A percentile compares a stretch with the other conserved stretches of the same genome.
These are phyloP conservation scores for Amphiprion percula DNA, from an alignment of 2,113 vertebrate species.

Conservation along the genomic window DNA sequence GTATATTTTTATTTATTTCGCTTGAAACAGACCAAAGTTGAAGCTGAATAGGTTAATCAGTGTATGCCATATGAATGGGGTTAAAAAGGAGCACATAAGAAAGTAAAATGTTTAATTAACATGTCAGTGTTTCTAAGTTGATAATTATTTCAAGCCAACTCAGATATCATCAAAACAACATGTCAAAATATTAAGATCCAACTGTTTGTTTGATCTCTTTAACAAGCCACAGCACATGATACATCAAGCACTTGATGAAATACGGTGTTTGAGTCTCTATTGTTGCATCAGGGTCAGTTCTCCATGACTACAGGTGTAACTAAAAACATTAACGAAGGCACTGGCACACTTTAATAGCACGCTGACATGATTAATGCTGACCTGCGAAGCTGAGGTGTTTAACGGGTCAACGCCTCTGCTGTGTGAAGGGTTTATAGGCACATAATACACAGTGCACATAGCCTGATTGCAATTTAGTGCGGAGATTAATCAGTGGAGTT, in stretches of 20 bases:
- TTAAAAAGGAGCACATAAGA: too few species aligned
- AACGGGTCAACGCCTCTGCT: constrained; percentile 2
- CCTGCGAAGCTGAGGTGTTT: not conserved
- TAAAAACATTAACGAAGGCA: constrained; percentile 4
- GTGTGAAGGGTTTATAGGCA: not conserved
- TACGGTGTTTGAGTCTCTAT: too few species aligned
- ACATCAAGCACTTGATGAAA: too few species aligned
- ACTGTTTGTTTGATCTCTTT: too few species aligned
- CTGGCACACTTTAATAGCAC: not conserved
- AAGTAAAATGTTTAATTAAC: too few species aligned
- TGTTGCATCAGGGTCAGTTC: not conserved
- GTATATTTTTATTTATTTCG: not conserved
- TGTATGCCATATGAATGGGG: not conserved
- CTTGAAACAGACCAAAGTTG: not conserved
- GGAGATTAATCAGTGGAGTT: not conserved
- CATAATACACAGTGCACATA: not conserved
- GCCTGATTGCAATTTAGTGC: constrained; percentile 28
- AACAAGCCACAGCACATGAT: too few species aligned
- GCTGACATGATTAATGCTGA: constrained; percentile 8
- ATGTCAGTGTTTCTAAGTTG: too few species aligned
- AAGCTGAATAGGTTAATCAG: not conserved
- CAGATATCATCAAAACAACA: too few species aligned
- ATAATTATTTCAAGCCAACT: too few species aligned
- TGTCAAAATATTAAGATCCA: too few species aligned
- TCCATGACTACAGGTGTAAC: constrained; percentile 1